Conservation (phyloP, 2,888 invertebrate genomes). For the Odontomyia ornata region DNA sequence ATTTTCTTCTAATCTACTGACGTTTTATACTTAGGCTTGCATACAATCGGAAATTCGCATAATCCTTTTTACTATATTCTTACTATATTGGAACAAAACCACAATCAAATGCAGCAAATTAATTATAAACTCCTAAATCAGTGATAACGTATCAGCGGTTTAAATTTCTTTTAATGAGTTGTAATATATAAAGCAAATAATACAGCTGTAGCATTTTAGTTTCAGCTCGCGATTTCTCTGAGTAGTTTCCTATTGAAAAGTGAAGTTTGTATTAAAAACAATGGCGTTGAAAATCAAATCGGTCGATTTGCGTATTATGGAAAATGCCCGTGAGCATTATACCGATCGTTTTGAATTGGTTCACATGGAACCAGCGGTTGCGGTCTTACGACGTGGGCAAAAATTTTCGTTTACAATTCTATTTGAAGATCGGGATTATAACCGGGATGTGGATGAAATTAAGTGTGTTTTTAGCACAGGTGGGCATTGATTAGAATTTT, state of each 20-base stretch:
- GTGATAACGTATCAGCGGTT: conserved; percentile 7
- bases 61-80: no score
- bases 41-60: neutral
- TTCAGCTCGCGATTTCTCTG: conserved; percentile 11
- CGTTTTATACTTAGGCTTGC: neutral
- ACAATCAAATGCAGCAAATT: neutral
- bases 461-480: conserved; percentile 75
- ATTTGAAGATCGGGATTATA: conserved; percentile 70
- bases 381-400: conserved; percentile 78
- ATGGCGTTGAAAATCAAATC: conserved; percentile 69
- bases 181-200: neutral
- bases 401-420: conserved; percentile 74
- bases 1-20: neutral
- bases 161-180: neutral
- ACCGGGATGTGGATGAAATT: conserved; percentile 71
- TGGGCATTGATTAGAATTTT: conserved; percentile 53
- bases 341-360: conserved; percentile 76
- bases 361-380: conserved; percentile 71
- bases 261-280: neutral
- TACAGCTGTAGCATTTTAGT: neutral
- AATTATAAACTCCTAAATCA: neutral
- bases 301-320: conserved; percentile 72
- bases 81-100: neutral
- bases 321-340: conserved; percentile 75
- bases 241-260: neutral